Percentiles rank a stretch among this genome's conserved stretches.
Evolutionary conservation across 2,888 invertebrate genomes (phyloP).

Genomic region (Dryococelus australis): DNA sequence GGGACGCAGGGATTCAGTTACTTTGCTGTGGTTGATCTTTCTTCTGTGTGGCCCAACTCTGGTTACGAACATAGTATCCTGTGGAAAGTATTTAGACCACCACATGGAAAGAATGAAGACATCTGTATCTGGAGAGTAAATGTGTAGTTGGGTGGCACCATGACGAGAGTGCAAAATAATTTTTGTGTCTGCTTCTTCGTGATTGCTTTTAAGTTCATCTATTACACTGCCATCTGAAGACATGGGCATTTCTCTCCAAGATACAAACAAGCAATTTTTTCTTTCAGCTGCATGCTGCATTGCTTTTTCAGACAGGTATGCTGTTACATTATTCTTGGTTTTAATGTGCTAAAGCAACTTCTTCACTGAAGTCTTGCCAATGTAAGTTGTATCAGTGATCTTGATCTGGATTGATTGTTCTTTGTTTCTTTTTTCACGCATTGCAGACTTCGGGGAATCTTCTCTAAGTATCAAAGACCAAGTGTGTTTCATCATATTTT

Average conservation of each 20-base stretch:
- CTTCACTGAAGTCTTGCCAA: neutral
- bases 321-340: neutral
- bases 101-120: slow-evolving; percentile 21
- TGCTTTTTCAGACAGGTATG: neutral
- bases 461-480: slow-evolving; percentile 29
- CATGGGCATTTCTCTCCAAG: neutral
- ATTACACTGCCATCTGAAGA: neutral
- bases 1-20: neutral
- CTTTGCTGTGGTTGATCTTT: neutral
- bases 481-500: slow-evolving; percentile 21
- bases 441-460: neutral
- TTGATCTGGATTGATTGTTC: neutral
- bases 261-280: neutral
- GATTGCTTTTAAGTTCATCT: slow-evolving; percentile 25
- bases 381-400: neutral
- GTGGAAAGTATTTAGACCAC: neutral
- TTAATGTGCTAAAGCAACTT: neutral
- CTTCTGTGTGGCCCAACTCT: neutral
- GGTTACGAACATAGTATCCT: neutral
- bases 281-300: neutral
- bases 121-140: slow-evolving; percentile 18
- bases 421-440: neutral
- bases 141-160: neutral
- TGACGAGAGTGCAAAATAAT: slow-evolving; percentile 17
- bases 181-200: neutral